Evolutionary conservation across 2,797 vertebrate species (phyloP), one percentile per base, ranked within the genome.

Genomic region (Rhinogobio ventralis): DNA sequence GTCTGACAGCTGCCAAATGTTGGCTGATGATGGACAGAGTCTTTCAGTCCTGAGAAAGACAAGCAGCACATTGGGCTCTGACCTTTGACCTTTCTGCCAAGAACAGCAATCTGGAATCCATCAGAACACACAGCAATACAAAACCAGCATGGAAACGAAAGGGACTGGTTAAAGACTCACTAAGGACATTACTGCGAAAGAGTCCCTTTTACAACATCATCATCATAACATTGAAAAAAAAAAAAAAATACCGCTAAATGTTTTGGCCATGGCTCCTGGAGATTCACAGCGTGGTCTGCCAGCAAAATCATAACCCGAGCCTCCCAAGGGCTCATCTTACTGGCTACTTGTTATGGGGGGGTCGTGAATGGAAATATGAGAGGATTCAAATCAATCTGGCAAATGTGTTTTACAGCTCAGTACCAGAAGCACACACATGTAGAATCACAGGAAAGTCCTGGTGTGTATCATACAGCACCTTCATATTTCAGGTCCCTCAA

Each of bases 171-270:
- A 42, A 46, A 68, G 71, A 87, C 77, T 83, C 85, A 80, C 88
- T 90, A 92, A 90, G 86, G 86, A 72, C 67, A 87, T 13, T 79
- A 79, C 90, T 86, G 88, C 90, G 85, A 89, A 88, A 91, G 88
- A 90, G 68, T 39, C 5, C 84, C 88, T 92, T 89, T 86, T 86
- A 76, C 53, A 81, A 79, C 45, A 76, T 23, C 57, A 46, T 33
- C 25, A 60, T 33, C 45, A 46, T 39, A 77, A 85, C 7, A 9
- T 30, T 19, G 7, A 20, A 20, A 11, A 76, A 79, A 82, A 39
- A 11, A 33, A 79, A 67, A 74, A 81, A 72, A 62, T 0, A n/a
- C 28, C 67, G 74, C 62, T 83, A 72, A 85, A 46, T 42, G 57
- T 82, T 84, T 83, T 71, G 83, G 77, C 66, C 33, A 15, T 45